phyloP scores from a whole-genome alignment of 2,888 invertebrate genomes.

The Ischnura elegans region DNA sequence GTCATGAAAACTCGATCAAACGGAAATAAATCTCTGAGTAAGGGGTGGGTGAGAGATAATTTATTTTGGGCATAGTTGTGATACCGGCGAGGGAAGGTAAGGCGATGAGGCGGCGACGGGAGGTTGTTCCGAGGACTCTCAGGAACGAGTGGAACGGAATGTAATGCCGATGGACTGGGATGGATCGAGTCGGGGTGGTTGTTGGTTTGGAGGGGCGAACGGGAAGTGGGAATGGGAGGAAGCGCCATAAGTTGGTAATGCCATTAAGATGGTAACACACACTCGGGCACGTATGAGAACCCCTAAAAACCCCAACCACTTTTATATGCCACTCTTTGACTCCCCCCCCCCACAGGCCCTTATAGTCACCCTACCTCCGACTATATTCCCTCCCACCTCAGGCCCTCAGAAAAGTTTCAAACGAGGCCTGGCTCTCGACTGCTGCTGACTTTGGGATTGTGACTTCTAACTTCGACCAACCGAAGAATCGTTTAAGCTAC shows the following conservation, averaged over 20 bases:
- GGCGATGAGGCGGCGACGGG: neutral
- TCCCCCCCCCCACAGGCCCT: neutral
- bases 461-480: neutral
- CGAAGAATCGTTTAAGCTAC: neutral
- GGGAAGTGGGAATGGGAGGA: constrained; percentile 23
- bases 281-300: neutral
- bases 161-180: neutral
- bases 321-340: constrained; percentile 19
- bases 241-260: constrained; percentile 66
- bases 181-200: neutral
- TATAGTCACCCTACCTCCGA: neutral
- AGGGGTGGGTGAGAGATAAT: neutral
- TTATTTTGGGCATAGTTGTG: neutral
- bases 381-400: neutral
- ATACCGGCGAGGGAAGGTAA: too few species aligned
- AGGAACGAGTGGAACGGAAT: neutral
- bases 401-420: neutral
- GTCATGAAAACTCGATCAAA: neutral
- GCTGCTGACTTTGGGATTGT: neutral
- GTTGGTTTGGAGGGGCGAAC: neutral
- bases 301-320: neutral
- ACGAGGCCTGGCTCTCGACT: neutral
- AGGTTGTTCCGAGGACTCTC: neutral
- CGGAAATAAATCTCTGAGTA: neutral
- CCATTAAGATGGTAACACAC: constrained; percentile 59